phyloP scores from a whole-genome alignment of 2,797 vertebrate genomes.

The Rhadinocentrus ornatus region DNA sequence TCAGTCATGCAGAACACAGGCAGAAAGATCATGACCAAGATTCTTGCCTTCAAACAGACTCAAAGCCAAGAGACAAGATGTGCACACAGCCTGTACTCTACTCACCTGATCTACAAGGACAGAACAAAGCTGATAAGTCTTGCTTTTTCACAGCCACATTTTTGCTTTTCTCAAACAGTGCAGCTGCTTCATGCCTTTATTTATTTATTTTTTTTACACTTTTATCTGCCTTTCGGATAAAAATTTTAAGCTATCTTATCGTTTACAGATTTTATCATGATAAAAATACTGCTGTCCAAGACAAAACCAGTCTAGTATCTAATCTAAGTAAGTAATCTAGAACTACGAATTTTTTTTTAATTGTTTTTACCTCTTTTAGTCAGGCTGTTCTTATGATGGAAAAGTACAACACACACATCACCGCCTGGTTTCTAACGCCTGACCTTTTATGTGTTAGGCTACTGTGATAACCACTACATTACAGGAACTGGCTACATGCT shows the following conservation, averaged over 20 bases:
- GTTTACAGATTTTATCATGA: not conserved
- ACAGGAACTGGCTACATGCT: slow-evolving; percentile 51
- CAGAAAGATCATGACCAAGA: slow-evolving; percentile 12
- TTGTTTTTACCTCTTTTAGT: not conserved
- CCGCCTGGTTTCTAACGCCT: slow-evolving; percentile 19
- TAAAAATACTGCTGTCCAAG: not conserved
- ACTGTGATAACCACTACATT: slow-evolving; percentile 76
- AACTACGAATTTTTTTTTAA: too few relatives aligned
- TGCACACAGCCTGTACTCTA: slow-evolving; percentile 13
- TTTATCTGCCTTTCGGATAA: not conserved
- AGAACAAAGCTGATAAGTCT: slow-evolving; percentile 37
- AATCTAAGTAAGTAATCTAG: not conserved
- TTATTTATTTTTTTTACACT: not conserved
- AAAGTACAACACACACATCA: too few relatives aligned
- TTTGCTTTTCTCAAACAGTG: not conserved
- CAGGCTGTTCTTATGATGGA: not conserved
- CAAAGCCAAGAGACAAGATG: slow-evolving; percentile 13
- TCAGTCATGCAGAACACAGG: slow-evolving; percentile 15
- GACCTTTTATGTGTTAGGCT: slow-evolving; percentile 72
- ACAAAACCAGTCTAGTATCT: not conserved
- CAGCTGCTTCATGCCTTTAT: not conserved
- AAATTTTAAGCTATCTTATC: not conserved
- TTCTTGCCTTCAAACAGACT: slow-evolving; percentile 25
- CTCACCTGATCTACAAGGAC: slow-evolving; percentile 16
- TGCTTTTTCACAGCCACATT: slow-evolving; percentile 12